These are phyloP conservation scores for Macquaria australasica DNA, from an alignment of 2,113 vertebrate species.

Conservation along the genomic window DNA sequence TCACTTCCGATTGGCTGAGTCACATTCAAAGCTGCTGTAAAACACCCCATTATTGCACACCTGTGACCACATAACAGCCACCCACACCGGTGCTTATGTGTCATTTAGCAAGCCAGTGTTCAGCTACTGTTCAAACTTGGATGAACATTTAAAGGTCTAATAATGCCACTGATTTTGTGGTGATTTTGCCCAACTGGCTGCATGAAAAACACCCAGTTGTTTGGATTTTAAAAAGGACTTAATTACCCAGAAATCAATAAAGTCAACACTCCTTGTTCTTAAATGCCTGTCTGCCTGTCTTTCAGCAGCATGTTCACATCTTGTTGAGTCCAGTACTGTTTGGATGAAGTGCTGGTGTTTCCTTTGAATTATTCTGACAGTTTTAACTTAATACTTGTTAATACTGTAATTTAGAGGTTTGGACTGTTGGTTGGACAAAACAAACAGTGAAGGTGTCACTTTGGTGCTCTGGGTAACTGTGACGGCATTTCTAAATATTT, in stretches of 20 bases:
- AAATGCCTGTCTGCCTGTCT: constrained; percentile 5
- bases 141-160: constrained; percentile 23
- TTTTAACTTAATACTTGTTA: too few relatives aligned
- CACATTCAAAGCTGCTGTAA: constrained; percentile 45
- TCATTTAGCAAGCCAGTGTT: constrained; percentile 46
- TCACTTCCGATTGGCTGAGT: constrained; percentile 48
- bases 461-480: too few relatives aligned
- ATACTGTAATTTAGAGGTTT: too few relatives aligned
- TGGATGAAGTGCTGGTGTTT: neutral
- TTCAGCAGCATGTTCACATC: constrained; percentile 1
- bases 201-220: constrained; percentile 6
- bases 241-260: constrained; percentile 40
- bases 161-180: neutral
- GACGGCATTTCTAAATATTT: too few relatives aligned
- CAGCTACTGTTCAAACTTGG: constrained; percentile 38
- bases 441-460: too few relatives aligned
- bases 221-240: constrained; percentile 5
- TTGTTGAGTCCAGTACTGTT: neutral
- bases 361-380: too few relatives aligned
- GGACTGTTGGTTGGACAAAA: too few relatives aligned
- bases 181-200: constrained; percentile 9
- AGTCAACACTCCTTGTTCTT: constrained; percentile 27
- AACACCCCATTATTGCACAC: constrained; percentile 53
- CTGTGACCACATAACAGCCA: constrained; percentile 51
- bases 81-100: constrained; percentile 26